A percentile compares a stretch with the other conserved stretches of the same genome.
Conservation (phyloP, 2,888 invertebrate species). For the Ptychoptera albimana region DNA sequence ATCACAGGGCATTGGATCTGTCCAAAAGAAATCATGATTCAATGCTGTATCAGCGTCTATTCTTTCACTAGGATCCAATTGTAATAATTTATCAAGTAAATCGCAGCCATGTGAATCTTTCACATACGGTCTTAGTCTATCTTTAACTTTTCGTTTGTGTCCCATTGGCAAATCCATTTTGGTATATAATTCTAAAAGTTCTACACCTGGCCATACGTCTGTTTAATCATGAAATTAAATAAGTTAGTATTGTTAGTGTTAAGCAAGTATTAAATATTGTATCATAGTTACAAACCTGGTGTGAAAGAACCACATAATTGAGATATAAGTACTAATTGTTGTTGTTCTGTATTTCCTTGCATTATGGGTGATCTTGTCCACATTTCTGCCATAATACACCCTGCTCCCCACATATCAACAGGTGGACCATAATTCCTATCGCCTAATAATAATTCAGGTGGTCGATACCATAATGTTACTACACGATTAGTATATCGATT, state of each 20-base stretch:
- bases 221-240: too few species aligned
- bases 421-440: constrained; percentile 93
- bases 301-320: constrained; percentile 94
- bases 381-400: constrained; percentile 99
- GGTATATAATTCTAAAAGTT: constrained; percentile 70
- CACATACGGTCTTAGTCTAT: constrained; percentile 74
- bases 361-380: constrained; percentile 92
- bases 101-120: constrained; percentile 87
- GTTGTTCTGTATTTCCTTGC: constrained; percentile 94
- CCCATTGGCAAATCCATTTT: constrained; percentile 77
- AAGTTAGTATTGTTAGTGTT: neutral
- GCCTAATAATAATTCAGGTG: constrained; percentile 48
- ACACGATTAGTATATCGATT: constrained; percentile 95
- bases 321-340: constrained; percentile 86
- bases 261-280: too few species aligned
- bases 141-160: constrained; percentile 73
- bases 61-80: constrained; percentile 73
- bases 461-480: constrained; percentile 88
- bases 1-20: constrained; percentile 89
- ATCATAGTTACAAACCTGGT: constrained; percentile 39
- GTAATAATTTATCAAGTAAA: constrained; percentile 77
- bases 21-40: constrained; percentile 98
- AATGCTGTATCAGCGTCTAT: constrained; percentile 82
- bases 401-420: constrained; percentile 94
- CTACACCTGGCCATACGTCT: constrained; percentile 85